Base-by-base conservation (phyloP, 2,797 vertebrate species). In the Enteromius unitaeniatus region DNA sequence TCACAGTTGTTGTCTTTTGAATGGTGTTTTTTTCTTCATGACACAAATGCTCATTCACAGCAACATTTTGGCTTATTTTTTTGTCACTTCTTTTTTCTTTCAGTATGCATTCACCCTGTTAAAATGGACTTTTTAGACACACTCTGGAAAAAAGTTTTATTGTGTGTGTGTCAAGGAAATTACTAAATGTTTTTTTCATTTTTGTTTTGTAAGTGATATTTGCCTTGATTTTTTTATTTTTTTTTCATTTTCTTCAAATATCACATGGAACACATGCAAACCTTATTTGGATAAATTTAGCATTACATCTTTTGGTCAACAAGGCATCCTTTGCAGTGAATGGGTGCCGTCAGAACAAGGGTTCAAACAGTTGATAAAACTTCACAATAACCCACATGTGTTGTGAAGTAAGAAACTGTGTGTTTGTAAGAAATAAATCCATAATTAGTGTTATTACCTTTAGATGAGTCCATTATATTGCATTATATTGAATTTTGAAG, bases 41-140 rank as follows among this genome's bases (percentile, higher is more conserved):
- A 58, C 51, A 85, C 84, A 85, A 72, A 78, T 34, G 51, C 51
- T 85, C 64, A 70, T 70, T 85, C 78, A 85, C 6, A 5, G 60
- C 4, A 8, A 75, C 47, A 65, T 51, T 82, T 74, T 74, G 58
- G 45, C 80, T 65, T 45, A 0, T 7, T 55, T 82, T n/a, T 37
- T 37, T 37, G 17, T 45, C 3, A 31, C 23, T 76, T 76, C 15
- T 34, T 64, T 34, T 82, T 72, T 81, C 67, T 81, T 60, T 47
- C 55, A 23, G 28, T 74, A 8, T 68, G 81, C 17, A 15, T 76
- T 82, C 62, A 28, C 37, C 62, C 68, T 81, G 23, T 40, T n/a
- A 65, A 74, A 49, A 62, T 26, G 1, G 6, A 6, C 15, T 23
- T 82, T 82, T 37, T 26, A 75, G 72, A 65, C 17, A 51, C 26